These are phyloP conservation scores for Andrena marginata DNA, from an alignment of 2,888 invertebrate genomes.

Conservation along the genomic window DNA sequence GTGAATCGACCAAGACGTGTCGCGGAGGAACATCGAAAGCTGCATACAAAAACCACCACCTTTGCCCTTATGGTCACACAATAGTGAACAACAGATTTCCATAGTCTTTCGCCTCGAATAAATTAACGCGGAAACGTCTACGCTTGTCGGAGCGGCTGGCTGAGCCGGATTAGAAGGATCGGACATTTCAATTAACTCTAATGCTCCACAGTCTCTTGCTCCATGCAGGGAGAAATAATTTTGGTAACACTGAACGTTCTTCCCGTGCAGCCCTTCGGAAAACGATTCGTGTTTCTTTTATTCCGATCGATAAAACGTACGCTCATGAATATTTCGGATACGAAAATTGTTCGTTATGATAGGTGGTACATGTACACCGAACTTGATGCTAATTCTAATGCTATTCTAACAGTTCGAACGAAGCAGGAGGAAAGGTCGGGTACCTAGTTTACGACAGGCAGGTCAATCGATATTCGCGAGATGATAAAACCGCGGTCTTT, in stretches of 20 bases:
- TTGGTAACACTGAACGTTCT: neutral
- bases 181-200: conserved; percentile 65
- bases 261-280: neutral
- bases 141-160: conserved; percentile 57
- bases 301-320: no score
- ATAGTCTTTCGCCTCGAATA: conserved; percentile 57
- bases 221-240: neutral
- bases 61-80: neutral
- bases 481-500: conserved; percentile 59
- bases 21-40: no score
- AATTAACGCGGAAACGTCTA: conserved; percentile 57
- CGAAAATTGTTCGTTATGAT: neutral
- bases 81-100: conserved; percentile 20
- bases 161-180: conserved; percentile 61
- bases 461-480: conserved; percentile 60
- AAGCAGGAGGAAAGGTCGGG: conserved; percentile 8
- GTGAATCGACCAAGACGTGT: conserved; percentile 6
- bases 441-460: conserved; percentile 15
- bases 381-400: conserved; percentile 11
- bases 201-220: conserved; percentile 9
- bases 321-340: neutral
- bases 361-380: neutral
- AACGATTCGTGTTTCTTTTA: neutral
- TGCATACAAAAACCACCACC: neutral
- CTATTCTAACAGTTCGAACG: conserved; percentile 15